Percentiles rank a stretch among this genome's conserved stretches.
These are phyloP conservation scores for Balaenoptera acutorostrata DNA, from an alignment of 2,113 vertebrate species.

Conservation along the genomic window DNA sequence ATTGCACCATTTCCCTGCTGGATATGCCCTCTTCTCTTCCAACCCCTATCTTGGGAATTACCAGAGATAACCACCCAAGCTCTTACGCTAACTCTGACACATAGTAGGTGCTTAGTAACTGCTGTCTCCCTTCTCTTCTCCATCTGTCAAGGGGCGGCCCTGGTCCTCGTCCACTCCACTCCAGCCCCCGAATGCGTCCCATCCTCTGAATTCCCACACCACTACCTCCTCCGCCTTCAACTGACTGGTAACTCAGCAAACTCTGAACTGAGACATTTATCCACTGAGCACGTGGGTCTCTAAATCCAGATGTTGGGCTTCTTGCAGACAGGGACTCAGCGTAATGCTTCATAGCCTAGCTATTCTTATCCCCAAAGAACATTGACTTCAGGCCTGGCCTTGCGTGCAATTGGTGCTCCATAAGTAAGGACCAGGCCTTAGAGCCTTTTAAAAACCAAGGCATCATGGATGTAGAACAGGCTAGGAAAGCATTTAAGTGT, in stretches of 20 bases:
- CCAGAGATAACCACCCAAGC: neutral
- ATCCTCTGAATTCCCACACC: neutral
- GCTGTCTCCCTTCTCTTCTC: neutral
- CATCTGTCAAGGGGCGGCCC: neutral
- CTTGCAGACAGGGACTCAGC: neutral
- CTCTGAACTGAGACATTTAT: neutral
- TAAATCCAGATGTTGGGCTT: neutral
- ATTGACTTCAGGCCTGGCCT: neutral
- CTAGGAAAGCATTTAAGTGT: neutral
- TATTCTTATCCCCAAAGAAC: neutral
- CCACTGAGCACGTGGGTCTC: neutral
- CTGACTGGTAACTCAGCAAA: neutral
- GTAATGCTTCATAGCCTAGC: too few relatives aligned
- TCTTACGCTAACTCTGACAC: neutral
- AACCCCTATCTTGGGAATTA: neutral
- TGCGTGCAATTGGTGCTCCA: neutral
- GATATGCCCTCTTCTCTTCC: neutral
- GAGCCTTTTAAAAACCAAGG: neutral
- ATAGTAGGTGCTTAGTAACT: neutral
- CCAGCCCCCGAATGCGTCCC: accelerated
- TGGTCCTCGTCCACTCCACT: neutral
- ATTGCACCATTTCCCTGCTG: neutral
- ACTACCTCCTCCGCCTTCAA: neutral
- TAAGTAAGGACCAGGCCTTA: neutral
- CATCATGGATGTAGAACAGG: neutral